These are phyloP conservation scores for Pelobates cultripes DNA, from an alignment of 2,797 vertebrate genomes.

Conservation along the genomic window DNA sequence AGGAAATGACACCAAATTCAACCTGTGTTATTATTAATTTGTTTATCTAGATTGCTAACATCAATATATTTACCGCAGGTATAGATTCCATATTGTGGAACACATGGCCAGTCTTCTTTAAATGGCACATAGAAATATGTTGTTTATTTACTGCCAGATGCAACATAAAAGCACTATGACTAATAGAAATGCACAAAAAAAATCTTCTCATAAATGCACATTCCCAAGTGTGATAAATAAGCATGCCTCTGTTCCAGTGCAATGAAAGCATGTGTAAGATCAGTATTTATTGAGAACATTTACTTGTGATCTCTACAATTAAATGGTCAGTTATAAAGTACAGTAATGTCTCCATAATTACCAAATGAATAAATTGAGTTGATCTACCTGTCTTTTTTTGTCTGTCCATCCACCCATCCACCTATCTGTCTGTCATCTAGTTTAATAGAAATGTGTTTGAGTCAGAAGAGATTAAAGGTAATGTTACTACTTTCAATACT, in stretches of 20 bases:
- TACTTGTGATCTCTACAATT: too few species aligned
- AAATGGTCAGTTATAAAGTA: too few species aligned
- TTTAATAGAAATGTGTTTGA: too few species aligned
- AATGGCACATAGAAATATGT: conserved; percentile 39
- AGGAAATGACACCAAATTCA: too few species aligned
- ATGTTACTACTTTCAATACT: too few species aligned
- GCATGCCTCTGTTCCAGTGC: neutral
- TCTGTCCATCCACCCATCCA: too few species aligned
- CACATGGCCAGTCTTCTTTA: conserved; percentile 24
- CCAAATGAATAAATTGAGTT: too few species aligned
- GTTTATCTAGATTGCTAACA: conserved; percentile 1
- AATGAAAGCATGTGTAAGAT: neutral
- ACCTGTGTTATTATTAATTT: neutral
- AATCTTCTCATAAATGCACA: conserved; percentile 31
- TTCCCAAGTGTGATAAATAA: conserved; percentile 31
- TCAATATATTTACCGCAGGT: conserved; percentile 31
- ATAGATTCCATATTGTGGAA: conserved; percentile 42
- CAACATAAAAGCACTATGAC: conserved; percentile 22
- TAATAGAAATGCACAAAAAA: conserved; percentile 12
- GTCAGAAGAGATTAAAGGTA: too few species aligned
- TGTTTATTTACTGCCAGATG: conserved; percentile 45
- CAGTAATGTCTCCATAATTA: too few species aligned
- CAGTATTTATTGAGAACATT: neutral
- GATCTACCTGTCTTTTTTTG: too few species aligned
- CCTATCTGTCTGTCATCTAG: too few species aligned